Evolutionary conservation across 2,113 vertebrate species (phyloP), one percentile per base, ranked within the genome.

Genomic region (Leuciscus idus): DNA sequence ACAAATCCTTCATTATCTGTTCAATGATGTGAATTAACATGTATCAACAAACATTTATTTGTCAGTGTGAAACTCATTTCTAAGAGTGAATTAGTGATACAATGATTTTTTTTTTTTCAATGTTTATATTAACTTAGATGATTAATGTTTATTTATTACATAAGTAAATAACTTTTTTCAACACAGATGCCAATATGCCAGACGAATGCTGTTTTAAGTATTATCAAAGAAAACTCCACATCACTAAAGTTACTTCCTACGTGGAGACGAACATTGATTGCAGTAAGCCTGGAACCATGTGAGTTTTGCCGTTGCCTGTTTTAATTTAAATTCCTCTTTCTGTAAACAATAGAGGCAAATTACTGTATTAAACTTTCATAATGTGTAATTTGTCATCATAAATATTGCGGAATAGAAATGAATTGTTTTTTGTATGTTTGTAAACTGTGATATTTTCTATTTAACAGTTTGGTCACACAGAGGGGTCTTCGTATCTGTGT

Each of bases 161-260:
- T 57, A 23, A 11, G 28, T 59, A 15, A 11, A 57, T 26, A 2
- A 11, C 2, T 43, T 80, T 79, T 39, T 12, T 33, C 1, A 52
- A 59, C 9, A 81, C 57, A 86, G 85, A 3, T 84, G 9, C 0
- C 4, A 28, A 0, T 0, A 52, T 2, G 0, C 92, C 91, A 0
- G n/a, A 81, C 0, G 19, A 86, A 39, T 95, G 94, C 86, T 95
- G 93, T 86, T 93, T 93, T 85, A 10, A 0, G 0, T 68, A 70
- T 3, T 90, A 86, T 84, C 15, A 7, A 0, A 74, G 72, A 23
- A 76, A 0, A 73, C 0, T 93, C 2, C 21, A 2, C 0, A 13
- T 26, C 15, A 0, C 0, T 0, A 0, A 10, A 0, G 2, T 94
- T 39, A 0, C 0, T 0, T 52, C 48, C 0, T 93, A 92, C 36